phyloP scores from a whole-genome alignment of 2,797 vertebrate genomes.

The Manis javanica region DNA sequence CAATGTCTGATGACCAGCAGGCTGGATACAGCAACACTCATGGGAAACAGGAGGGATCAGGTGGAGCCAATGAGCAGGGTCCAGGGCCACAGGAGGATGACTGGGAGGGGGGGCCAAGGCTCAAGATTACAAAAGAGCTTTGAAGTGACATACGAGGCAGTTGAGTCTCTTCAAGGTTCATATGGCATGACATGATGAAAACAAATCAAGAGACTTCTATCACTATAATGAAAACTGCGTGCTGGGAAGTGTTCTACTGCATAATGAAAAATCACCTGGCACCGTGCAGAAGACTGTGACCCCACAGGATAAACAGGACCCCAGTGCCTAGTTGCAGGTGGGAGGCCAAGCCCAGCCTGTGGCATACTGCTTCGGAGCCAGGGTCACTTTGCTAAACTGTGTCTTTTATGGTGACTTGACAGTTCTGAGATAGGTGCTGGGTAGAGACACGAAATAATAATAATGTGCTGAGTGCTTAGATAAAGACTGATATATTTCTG shows the following conservation, averaged over 20 bases:
- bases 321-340: fast-evolving
- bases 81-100: background rate
- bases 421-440: background rate
- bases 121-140: background rate
- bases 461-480: background rate
- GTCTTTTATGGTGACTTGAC: background rate
- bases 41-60: fast-evolving
- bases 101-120: background rate
- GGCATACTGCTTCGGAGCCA: background rate
- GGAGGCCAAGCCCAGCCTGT: background rate
- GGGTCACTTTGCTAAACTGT: background rate
- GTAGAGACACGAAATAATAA: background rate
- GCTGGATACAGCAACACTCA: background rate
- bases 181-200: background rate
- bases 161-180: background rate
- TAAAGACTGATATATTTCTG: background rate
- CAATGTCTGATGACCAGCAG: background rate
- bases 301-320: background rate
- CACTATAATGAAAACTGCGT: background rate
- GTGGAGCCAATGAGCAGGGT: fast-evolving
- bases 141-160: background rate
- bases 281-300: background rate
- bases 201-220: background rate
- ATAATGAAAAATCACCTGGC: background rate
- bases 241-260: background rate